Evolutionary conservation across 1,140 invertebrate species (phyloP), one percentile per base, ranked within the genome.

Genomic region (Cydia fagiglandana): DNA sequence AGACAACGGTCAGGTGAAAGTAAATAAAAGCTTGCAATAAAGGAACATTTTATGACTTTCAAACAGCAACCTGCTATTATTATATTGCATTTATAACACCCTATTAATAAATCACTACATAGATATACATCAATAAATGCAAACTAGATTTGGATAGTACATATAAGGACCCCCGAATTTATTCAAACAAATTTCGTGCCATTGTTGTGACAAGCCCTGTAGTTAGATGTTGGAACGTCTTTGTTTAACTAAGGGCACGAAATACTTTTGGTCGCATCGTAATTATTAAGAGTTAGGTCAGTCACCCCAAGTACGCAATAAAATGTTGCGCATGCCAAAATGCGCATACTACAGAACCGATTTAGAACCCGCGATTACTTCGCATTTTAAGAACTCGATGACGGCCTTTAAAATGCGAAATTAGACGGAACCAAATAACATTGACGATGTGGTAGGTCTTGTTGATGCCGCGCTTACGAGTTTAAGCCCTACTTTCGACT

Each of bases 281-380:
- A 70, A 70, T 70, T 41, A 68, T n/a, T 68, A 70, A 70, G 66
- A 6, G 34, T 34, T 10, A 20, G 66, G 66, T 70, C 66, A 70
- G n/a, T 70, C 66, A 70, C 24, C 66, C 30, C 66, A 41, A 34
- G 34, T 5, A 17, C 66, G 66, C 66, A 45, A 45, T 38, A 70
- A 70, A 70, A 17, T 70, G 13, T 38, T 15, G 38, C 17, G 66
- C 66, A 38, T 70, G 66, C 66, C 66, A 70, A 61, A 61, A 70
- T 20, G 34, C 34, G 66, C 66, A 17, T 17, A 70, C 66, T 70
- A 10, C 66, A 20, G 34, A 41, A 38, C 66, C 5, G 34, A 41
- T 45, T 70, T 70, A 70, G 66, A 70, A 53, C n/a, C 20, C 34
- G 4, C 6, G 15, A 70, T 38, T 70, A 70, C 20, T 24, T 61